Evolutionary conservation across 1,140 invertebrate genomes (phyloP).

Genomic region (Philotrypesis tridentata): DNA sequence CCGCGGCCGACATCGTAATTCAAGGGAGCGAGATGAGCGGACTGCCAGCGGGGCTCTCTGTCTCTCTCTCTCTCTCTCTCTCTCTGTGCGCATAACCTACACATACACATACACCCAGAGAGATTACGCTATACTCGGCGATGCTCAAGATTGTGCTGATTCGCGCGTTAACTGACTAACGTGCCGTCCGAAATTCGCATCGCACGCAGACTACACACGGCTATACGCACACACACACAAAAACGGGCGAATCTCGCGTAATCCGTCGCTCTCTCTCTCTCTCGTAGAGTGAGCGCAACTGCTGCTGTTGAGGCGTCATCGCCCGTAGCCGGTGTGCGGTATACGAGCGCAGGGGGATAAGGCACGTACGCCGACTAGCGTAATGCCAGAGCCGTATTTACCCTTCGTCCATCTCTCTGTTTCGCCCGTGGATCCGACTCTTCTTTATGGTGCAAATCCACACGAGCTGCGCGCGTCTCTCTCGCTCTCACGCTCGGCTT

Average conservation of each 20-base stretch:
- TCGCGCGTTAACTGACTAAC: constrained; percentile 1
- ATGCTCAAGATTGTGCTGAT: constrained; percentile 25
- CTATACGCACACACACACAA: neutral
- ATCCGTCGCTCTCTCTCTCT: neutral
- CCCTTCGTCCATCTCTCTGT: constrained; percentile 15
- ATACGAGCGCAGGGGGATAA: too few relatives aligned
- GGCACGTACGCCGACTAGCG: neutral
- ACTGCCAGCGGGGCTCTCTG: too few relatives aligned
- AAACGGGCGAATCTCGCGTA: neutral
- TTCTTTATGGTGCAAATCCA: neutral
- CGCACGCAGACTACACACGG: constrained; percentile 16
- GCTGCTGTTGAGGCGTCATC: neutral
- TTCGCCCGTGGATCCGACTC: neutral
- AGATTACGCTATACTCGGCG: neutral
- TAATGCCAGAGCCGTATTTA: constrained; percentile 34
- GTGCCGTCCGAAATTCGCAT: constrained; percentile 15
- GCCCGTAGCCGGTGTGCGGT: too few relatives aligned
- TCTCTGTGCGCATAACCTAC: neutral
- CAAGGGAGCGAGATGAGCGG: too few relatives aligned
- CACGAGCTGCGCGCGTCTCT: too few relatives aligned
- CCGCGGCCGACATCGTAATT: too few relatives aligned
- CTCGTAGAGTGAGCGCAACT: too few relatives aligned
- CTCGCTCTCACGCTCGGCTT: too few relatives aligned
- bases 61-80: too few relatives aligned
- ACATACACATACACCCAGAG: neutral